These are phyloP conservation scores for Rhizomys pruinosus DNA, from an alignment of 2,113 vertebrate genomes.

Conservation along the genomic window DNA sequence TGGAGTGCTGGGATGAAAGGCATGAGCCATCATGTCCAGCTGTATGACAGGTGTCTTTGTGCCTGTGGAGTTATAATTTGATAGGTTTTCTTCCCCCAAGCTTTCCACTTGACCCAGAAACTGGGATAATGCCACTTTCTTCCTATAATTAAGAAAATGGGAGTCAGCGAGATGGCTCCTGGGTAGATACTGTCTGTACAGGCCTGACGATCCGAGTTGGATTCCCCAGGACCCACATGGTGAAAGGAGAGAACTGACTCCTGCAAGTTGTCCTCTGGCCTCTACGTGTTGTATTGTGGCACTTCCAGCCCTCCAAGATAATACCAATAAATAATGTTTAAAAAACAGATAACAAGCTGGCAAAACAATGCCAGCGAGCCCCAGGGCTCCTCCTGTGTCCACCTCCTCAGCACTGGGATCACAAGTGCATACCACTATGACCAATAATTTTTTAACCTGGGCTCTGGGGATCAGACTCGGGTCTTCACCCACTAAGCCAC, in stretches of 20 bases:
- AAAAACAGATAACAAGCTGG: too few relatives aligned
- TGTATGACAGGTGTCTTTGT: background rate
- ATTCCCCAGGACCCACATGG: background rate
- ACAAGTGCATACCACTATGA: too few relatives aligned
- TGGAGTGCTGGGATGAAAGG: too few relatives aligned
- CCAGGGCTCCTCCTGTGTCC: too few relatives aligned
- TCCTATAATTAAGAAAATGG: background rate
- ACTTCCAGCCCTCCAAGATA: too few relatives aligned
- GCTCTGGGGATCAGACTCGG: too few relatives aligned
- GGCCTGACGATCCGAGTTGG: background rate
- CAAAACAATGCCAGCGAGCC: too few relatives aligned
- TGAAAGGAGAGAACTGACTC: background rate
- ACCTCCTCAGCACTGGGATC: too few relatives aligned
- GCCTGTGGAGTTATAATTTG: background rate
- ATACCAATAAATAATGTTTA: too few relatives aligned
- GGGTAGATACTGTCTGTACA: background rate
- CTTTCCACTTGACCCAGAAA: constrained; percentile 25
- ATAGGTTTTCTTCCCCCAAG: background rate
- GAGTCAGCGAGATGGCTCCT: background rate
- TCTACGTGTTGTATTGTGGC: background rate
- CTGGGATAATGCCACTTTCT: background rate
- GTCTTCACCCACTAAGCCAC: too few relatives aligned
- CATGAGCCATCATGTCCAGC: too few relatives aligned
- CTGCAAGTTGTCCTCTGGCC: background rate
- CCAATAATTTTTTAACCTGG: too few relatives aligned